These are phyloP conservation scores for Myotis myotis DNA, from an alignment of 2,797 vertebrate species.

Conservation along the genomic window DNA sequence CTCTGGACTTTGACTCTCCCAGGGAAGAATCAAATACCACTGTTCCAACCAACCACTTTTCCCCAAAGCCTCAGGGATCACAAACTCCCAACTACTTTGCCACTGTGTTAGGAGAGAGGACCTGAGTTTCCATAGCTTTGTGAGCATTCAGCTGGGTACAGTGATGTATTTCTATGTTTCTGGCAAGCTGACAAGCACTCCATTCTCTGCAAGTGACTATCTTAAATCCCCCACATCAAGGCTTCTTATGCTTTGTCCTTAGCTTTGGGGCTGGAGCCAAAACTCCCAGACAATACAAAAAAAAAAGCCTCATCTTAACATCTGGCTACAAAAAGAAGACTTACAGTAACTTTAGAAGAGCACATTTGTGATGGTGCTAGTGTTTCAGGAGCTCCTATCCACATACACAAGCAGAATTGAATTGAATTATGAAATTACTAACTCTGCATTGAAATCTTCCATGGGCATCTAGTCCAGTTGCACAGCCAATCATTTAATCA, in stretches of 20 bases:
- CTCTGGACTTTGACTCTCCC: constrained; percentile 27
- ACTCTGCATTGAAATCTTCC: neutral
- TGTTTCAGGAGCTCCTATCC: neutral
- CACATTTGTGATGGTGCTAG: neutral
- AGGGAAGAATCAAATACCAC: neutral
- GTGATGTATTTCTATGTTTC: neutral
- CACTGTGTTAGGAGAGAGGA: neutral
- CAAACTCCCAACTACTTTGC: neutral
- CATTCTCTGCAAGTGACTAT: neutral
- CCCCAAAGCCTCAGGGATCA: neutral
- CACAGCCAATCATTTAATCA: neutral
- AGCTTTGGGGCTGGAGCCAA: neutral
- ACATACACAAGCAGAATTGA: neutral
- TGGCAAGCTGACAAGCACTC: neutral
- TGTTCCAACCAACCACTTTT: neutral
- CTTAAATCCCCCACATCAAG: neutral
- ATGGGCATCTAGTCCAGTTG: neutral
- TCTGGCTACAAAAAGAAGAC: neutral
- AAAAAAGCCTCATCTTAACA: neutral
- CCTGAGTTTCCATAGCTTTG: neutral
- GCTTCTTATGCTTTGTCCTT: neutral
- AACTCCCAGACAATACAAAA: neutral
- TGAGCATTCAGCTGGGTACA: neutral
- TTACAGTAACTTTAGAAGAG: neutral
- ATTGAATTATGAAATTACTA: neutral